These are phyloP conservation scores for Drosophila azteca DNA, from an alignment of 1,140 invertebrate species.

Conservation along the genomic window DNA sequence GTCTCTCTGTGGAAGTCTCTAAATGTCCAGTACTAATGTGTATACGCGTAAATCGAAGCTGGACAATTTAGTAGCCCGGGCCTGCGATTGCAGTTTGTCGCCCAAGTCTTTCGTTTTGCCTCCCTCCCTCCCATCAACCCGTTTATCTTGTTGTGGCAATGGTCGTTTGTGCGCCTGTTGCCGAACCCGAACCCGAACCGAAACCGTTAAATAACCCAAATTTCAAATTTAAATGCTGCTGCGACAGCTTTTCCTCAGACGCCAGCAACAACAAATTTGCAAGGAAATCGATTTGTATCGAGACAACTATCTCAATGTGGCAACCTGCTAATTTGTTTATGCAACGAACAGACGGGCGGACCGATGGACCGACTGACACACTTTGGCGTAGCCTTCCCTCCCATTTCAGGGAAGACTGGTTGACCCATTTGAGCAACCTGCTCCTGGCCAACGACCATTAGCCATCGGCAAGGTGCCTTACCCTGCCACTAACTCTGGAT, in stretches of 20 bases:
- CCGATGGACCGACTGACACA: constrained; percentile 17
- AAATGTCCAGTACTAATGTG: constrained; percentile 34
- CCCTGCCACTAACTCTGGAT: neutral
- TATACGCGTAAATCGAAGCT: constrained; percentile 41
- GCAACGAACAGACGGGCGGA: constrained; percentile 13
- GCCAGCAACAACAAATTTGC: constrained; percentile 27
- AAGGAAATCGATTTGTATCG: constrained; percentile 42
- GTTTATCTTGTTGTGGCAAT: constrained; percentile 47
- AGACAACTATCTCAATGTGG: constrained; percentile 24
- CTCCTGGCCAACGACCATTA: constrained; percentile 30
- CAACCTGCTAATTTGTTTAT: constrained; percentile 40
- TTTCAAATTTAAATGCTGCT: constrained; percentile 62
- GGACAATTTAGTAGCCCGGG: constrained; percentile 26
- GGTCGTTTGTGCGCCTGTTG: constrained; percentile 37
- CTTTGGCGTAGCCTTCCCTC: neutral
- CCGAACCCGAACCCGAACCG: constrained; percentile 30
- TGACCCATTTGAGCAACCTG: constrained; percentile 44
- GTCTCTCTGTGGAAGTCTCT: neutral
- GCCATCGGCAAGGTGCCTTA: constrained; percentile 4
- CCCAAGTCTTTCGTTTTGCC: constrained; percentile 55
- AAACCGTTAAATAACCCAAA: constrained; percentile 81
- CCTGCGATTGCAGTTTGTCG: constrained; percentile 62
- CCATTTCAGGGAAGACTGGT: neutral
- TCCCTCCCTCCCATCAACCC: constrained; percentile 26
- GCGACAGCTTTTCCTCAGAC: constrained; percentile 54